A percentile compares a stretch with the other conserved stretches of the same genome.
Conservation (phyloP, 2,113 vertebrate species). For the Danio rerio region GRCz12tu NC_133194.1:47325501-47326000, state of each 20-base stretch:
- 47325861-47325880: conserved; percentile 27
- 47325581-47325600: background rate
- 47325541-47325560: background rate
- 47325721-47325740: conserved; percentile 50
- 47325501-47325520: background rate
- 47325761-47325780: conserved; percentile 37
- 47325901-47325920: conserved; percentile 67
- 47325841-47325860: conserved; percentile 51
- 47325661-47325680: conserved; percentile 36
- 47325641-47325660: conserved; percentile 18
- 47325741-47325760: conserved; percentile 52
- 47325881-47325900: conserved; percentile 63
- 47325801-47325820: conserved; percentile 55
- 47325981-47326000: conserved; percentile 59
- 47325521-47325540: background rate
- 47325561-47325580: conserved; percentile 27
- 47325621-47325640: conserved; percentile 21
- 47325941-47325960: conserved; percentile 58
- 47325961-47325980: conserved; percentile 66
- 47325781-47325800: conserved; percentile 47
- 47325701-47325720: conserved; percentile 35
- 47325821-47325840: conserved; percentile 36
- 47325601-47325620: conserved; percentile 13
- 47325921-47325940: conserved; percentile 61
- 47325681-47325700: background rate